These are phyloP conservation scores for Diplosoma virens DNA, from an alignment of 23 tunicate species.

Conservation along the genomic window DNA sequence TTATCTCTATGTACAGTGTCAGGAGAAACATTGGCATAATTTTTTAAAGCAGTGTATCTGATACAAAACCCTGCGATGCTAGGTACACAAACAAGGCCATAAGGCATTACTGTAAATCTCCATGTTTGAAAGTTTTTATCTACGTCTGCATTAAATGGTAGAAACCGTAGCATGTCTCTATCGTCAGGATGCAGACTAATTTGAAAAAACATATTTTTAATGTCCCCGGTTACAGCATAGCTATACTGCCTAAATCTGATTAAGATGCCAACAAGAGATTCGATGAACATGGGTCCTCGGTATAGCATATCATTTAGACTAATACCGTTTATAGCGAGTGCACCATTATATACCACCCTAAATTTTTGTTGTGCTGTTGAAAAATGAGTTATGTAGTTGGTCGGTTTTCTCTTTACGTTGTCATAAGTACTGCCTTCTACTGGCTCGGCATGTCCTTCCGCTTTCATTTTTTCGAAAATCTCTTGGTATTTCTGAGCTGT, in stretches of 20 bases:
- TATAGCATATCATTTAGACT: constrained; percentile 3
- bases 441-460: constrained; percentile 15
- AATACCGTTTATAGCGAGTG: background rate
- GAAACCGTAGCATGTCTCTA: background rate
- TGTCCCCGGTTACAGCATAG: constrained; percentile 2
- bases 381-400: constrained; percentile 4
- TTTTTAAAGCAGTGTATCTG: constrained; percentile 1
- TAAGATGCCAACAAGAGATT: background rate
- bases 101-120: constrained; percentile 10
- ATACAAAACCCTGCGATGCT: background rate
- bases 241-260: background rate
- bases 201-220: constrained; percentile 5
- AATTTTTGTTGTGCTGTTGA: background rate
- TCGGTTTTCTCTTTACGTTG: background rate
- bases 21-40: background rate
- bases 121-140: background rate
- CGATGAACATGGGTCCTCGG: constrained; percentile 4
- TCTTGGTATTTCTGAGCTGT: background rate
- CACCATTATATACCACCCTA: background rate
- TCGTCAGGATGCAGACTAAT: constrained; percentile 1
- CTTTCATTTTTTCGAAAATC: background rate
- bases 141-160: background rate
- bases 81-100: constrained; percentile 10
- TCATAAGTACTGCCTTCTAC: background rate
- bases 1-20: background rate